Base-by-base conservation (phyloP, 2,888 invertebrate species). In the Erebia ligea region DNA sequence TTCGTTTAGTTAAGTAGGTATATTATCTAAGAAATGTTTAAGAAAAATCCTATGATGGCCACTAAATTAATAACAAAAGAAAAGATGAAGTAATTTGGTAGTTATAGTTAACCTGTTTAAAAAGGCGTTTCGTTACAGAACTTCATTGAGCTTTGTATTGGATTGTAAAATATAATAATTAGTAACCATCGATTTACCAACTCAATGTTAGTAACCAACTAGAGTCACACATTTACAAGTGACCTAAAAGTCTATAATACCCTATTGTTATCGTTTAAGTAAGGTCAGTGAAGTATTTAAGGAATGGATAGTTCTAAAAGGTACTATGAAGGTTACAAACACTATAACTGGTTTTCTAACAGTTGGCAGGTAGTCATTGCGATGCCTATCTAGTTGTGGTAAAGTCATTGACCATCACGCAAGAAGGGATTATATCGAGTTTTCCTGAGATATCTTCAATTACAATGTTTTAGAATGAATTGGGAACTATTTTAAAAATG, bases 401-500 rank as follows among this genome's bases (percentile, higher is more conserved):
- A 73, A 71, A 68, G 71, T 67, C 69, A 71, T 64, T 67, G 67
- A 71, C 67, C 71, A 73, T 71, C 67, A 48, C 52, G 48, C 68
- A 73, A 45, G 45, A 45, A 34, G 21, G 2, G 34, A 34, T 34
- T 34, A 6, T 34, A 34, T 45, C 45, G 3, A 11, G 0, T 45
- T 11, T 45, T 11, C 45, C 45, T 4, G 4, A 13, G 13, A 45
- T 45, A 45, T 45, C 13, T 11, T 11, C 13, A 11, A 13, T 13
- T 13, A 42, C 11, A 42, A 11, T 42, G 45, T 13, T 13, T 45
- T 11, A 13, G 11, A 45, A 45, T 45, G 11, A 9, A 11, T 45
- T 10, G 45, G 45, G 45, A 3, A 13, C 13, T 13, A 0, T 45
- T 45, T 13, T 13, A 11, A 45, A 45, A 42, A 42, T 11, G 11